Conservation (phyloP, 2,888 invertebrate species). For the Spodoptera exigua region DNA sequence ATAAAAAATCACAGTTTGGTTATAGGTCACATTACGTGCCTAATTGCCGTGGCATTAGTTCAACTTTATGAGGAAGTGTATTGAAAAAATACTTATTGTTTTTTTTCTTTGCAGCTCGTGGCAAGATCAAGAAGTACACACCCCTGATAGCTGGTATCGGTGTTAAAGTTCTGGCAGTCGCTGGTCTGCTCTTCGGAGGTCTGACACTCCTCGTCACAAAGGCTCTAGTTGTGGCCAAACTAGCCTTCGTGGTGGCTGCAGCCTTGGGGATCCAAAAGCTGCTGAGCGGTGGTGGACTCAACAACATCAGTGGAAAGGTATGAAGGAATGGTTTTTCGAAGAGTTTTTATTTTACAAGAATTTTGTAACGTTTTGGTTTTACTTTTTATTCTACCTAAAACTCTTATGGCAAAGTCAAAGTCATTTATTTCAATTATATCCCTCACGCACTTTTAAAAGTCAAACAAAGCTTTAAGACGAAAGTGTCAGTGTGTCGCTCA, state of each 20-base stretch:
- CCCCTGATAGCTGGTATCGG: constrained; percentile 92
- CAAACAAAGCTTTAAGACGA: too few species aligned
- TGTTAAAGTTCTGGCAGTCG: constrained; percentile 92
- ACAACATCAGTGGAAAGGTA: constrained; percentile 83
- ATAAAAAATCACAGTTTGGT: too few species aligned
- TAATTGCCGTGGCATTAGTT: too few species aligned
- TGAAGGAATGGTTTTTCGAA: constrained; percentile 29
- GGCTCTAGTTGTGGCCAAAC: constrained; percentile 93
- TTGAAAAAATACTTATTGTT: too few species aligned
- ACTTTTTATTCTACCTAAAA: too few species aligned
- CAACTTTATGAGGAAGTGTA: too few species aligned
- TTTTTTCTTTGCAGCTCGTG: constrained; percentile 89
- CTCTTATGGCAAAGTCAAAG: too few species aligned
- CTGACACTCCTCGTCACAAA: constrained; percentile 93
- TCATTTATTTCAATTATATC: too few species aligned
- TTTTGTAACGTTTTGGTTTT: too few species aligned
- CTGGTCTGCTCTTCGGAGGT: constrained; percentile 92
- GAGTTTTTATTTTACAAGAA: neutral
- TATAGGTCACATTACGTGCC: too few species aligned
- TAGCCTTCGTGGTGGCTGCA: constrained; percentile 93
- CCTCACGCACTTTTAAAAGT: too few species aligned
- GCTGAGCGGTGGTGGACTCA: constrained; percentile 87
- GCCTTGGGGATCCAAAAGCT: constrained; percentile 92
- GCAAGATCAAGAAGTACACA: constrained; percentile 93
- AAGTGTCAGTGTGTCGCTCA: too few species aligned